Percentiles rank a stretch among this genome's conserved stretches.
Conservation (phyloP, 2,797 vertebrate genomes). For the Mormyrops attenuatus region DNA sequence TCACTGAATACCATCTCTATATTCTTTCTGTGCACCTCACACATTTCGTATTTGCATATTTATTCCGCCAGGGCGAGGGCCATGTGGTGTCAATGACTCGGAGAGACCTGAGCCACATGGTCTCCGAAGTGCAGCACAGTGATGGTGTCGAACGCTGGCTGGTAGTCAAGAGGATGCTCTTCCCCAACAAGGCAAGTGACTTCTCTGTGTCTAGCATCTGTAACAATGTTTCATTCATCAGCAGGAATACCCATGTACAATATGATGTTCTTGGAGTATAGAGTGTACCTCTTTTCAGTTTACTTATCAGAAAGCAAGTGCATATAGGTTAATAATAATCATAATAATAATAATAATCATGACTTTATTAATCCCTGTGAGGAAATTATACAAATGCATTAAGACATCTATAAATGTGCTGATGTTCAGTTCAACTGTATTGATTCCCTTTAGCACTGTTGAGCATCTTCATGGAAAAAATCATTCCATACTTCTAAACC, state of each 20-base stretch:
- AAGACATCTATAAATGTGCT: not conserved
- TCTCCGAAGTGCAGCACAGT: constrained; percentile 66
- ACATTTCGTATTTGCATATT: not conserved
- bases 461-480: not conserved
- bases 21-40: not conserved
- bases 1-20: not conserved
- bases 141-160: constrained; percentile 66
- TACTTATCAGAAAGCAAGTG: not conserved
- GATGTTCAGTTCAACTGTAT: not conserved
- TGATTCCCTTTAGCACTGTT: not conserved
- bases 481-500: not conserved
- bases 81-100: constrained; percentile 60
- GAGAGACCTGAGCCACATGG: constrained; percentile 59
- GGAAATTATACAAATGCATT: not conserved
- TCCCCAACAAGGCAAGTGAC: constrained; percentile 57
- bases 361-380: too few species aligned
- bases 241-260: not conserved
- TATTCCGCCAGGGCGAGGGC: constrained; percentile 53
- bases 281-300: not conserved
- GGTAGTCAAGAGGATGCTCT: constrained; percentile 60
- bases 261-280: not conserved
- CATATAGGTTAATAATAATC: not conserved
- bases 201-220: not conserved
- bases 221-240: not conserved
- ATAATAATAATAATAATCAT: too few species aligned